Base-by-base conservation (phyloP, 2,888 invertebrate species). In the Acheta domesticus region DNA sequence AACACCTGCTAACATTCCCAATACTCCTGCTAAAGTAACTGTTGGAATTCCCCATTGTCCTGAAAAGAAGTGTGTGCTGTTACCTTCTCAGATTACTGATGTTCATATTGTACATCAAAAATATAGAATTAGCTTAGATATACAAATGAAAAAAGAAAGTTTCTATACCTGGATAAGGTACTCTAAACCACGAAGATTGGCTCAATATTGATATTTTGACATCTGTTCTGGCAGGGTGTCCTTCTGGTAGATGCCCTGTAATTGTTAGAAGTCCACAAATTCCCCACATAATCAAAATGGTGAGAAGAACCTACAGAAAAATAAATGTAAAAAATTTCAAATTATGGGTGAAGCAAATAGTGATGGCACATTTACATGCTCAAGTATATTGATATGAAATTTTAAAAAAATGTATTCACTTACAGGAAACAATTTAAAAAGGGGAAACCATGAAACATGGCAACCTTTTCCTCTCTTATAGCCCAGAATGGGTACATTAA, bases 401-500 rank as follows among this genome's bases (percentile, higher is more conserved):
- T 8, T 1, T 8, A 36, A 36, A 36, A 36, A 36, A 36, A 36
- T 8, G 36, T 36, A 19, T 0, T 77, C 78, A 85, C 89, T 90
- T 86, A 94, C 95, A 80, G 95, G 94, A 84, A 95, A 93, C 20
- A 95, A 87, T 85, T 94, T 94, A 85, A 95, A 95, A 48, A 95
- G 86, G 48, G 92, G 90, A 83, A 93, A 93, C 89, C 91, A 90
- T 0, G 86, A 86, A 16, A 93, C 83, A 77, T 87, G 86, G 80
- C 91, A 86, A 0, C 93, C 92, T 74, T 87, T 85, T 0, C 87
- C 88, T 82, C 89, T 90, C 76, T 88, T 89, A 86, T 91, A 93
- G 1, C 88, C 85, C 36, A 91, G 83, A 1, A 90, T 86, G 0
- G 94, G 94, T 62, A 92, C 87, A 75, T 87, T 87, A 36, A 92